These are phyloP conservation scores for Drosophila tristis DNA, from an alignment of 1,140 invertebrate species.

Conservation along the genomic window DNA sequence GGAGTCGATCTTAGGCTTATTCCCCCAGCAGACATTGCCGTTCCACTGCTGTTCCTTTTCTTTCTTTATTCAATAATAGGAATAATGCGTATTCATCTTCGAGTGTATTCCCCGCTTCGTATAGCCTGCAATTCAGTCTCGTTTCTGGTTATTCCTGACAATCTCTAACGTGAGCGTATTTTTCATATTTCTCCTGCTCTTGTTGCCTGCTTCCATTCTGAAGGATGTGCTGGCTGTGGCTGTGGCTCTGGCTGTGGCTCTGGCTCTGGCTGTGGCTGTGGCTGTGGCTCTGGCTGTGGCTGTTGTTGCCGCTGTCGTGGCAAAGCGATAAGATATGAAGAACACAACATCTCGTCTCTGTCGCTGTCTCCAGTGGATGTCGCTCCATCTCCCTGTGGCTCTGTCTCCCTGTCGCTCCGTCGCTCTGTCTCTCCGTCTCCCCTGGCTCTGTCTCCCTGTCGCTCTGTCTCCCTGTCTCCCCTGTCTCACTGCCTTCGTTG, in stretches of 20 bases:
- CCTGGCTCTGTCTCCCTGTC: too few species aligned
- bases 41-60: too few species aligned
- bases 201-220: constrained; percentile 31
- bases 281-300: constrained; percentile 12
- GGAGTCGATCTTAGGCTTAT: too few species aligned
- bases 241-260: background rate
- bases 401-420: too few species aligned
- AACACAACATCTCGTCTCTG: constrained; percentile 33
- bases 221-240: constrained; percentile 23
- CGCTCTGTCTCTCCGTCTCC: too few species aligned
- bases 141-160: background rate
- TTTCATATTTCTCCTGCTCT: constrained; percentile 49
- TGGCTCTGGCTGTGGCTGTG: constrained; percentile 2
- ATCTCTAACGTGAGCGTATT: constrained; percentile 56
- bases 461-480: background rate
- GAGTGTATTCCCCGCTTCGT: too few species aligned
- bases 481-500: background rate
- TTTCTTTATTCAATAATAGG: too few species aligned
- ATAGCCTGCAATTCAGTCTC: background rate
- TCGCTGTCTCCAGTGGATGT: background rate
- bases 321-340: constrained; percentile 38
- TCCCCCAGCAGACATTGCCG: too few species aligned
- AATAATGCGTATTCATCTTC: too few species aligned
- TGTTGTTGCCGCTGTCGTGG: constrained; percentile 29
- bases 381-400: too few species aligned